These are phyloP conservation scores for Poeciliopsis gracilis DNA, from an alignment of 2,797 vertebrate species.

Conservation along the genomic window DNA sequence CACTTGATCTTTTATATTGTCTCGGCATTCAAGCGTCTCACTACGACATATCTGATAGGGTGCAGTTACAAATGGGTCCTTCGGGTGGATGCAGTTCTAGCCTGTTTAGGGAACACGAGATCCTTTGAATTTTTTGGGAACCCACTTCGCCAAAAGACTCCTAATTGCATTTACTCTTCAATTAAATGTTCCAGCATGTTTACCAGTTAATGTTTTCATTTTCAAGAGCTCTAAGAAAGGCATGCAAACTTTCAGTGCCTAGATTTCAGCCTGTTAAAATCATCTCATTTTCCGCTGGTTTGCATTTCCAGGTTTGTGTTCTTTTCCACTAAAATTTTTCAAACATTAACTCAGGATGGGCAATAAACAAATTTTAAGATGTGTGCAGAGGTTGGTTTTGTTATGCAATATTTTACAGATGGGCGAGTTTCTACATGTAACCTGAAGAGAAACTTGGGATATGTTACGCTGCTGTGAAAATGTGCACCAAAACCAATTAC, in stretches of 20 bases:
- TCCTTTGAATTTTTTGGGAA: no score
- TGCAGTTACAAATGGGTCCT: neutral
- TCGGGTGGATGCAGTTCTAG: neutral
- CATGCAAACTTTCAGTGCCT: neutral
- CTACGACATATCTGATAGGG: neutral
- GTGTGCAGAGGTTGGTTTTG: neutral
- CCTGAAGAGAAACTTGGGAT: neutral
- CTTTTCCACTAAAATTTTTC: neutral
- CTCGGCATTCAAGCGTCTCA: neutral
- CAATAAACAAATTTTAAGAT: neutral
- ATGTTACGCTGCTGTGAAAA: neutral
- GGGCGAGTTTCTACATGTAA: neutral
- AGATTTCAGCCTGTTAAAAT: neutral
- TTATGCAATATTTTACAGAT: conserved; percentile 1
- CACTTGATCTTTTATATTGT: neutral
- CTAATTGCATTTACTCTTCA: neutral
- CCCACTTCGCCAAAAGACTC: no score
- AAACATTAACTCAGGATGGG: neutral
- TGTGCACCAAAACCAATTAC: neutral
- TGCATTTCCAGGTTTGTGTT: neutral
- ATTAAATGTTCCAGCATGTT: neutral
- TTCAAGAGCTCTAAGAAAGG: neutral
- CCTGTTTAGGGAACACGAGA: no score
- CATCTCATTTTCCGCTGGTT: neutral
- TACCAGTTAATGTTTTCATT: neutral